These are phyloP conservation scores for Bicyclus anynana DNA, from an alignment of 1,140 invertebrate genomes.

Conservation along the genomic window DNA sequence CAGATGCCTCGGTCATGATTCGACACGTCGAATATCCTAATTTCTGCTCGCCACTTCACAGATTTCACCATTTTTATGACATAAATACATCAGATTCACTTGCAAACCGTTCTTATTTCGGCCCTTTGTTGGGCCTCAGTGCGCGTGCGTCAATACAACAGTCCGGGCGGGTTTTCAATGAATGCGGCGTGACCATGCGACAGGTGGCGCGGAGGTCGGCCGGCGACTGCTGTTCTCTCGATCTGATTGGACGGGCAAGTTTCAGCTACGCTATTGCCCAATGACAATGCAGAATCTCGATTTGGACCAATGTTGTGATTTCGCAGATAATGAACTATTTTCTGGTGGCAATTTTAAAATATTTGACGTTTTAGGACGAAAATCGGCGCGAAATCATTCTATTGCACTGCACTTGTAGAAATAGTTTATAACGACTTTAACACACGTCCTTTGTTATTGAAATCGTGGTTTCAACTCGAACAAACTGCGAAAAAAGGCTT, in stretches of 20 bases:
- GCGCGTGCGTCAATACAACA: constrained; percentile 71
- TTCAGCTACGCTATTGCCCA: constrained; percentile 39
- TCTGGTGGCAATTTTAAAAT: constrained; percentile 33
- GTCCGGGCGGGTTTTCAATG: constrained; percentile 72
- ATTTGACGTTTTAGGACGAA: constrained; percentile 21
- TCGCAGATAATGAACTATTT: constrained; percentile 15
- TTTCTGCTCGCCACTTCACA: constrained; percentile 82
- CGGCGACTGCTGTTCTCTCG: constrained; percentile 31
- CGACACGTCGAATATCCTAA: constrained; percentile 83
- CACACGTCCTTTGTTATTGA: not conserved
- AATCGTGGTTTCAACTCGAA: not conserved
- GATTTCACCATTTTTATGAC: constrained; percentile 83
- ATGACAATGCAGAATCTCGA: constrained; percentile 31
- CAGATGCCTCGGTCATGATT: constrained; percentile 87
- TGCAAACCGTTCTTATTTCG: constrained; percentile 68
- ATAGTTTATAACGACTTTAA: not conserved
- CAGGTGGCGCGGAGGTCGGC: constrained; percentile 65
- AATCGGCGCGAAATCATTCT: not conserved
- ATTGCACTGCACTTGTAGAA: no score
- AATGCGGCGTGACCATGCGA: constrained; percentile 54
- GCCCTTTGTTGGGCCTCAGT: constrained; percentile 74
- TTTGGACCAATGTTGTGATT: constrained; percentile 38
- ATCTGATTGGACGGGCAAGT: constrained; percentile 39
- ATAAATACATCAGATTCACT: constrained; percentile 81
- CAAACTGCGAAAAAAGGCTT: not conserved